phyloP scores from a whole-genome alignment of 2,797 vertebrate species.

The Sebastes diploproa region DNA sequence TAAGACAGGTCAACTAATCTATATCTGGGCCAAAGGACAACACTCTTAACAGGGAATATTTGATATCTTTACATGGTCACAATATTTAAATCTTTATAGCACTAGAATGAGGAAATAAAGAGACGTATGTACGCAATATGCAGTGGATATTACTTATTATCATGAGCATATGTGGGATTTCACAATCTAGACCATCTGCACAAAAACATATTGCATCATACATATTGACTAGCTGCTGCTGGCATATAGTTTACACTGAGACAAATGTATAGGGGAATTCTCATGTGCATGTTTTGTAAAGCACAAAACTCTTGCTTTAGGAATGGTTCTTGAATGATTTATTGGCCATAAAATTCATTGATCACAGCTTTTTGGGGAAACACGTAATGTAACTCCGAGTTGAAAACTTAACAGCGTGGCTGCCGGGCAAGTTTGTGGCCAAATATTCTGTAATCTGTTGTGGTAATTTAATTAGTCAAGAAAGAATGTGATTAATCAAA shows the following conservation, averaged over 20 bases:
- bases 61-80: not conserved
- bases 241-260: not conserved
- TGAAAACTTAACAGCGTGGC: conserved; percentile 58
- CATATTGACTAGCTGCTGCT: conserved; percentile 8
- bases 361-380: conserved; percentile 53
- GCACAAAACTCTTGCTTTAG: conserved; percentile 8
- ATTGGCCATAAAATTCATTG: conserved; percentile 58
- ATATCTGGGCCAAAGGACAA: conserved; percentile 27
- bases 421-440: conserved; percentile 52
- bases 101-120: not conserved
- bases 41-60: not conserved
- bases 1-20: conserved; percentile 33
- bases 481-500: conserved; percentile 80
- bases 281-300: conserved; percentile 16
- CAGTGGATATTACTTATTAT: conserved; percentile 5
- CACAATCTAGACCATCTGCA: conserved; percentile 8
- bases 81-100: not conserved
- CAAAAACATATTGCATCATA: conserved; percentile 36
- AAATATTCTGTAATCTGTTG: conserved; percentile 77
- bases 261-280: conserved; percentile 11
- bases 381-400: conserved; percentile 32
- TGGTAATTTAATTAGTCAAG: conserved; percentile 79
- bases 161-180: conserved; percentile 44
- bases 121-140: not conserved
- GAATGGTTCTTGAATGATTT: conserved; percentile 49